phyloP scores from a whole-genome alignment of 2,797 vertebrate genomes.

The Mormyrus hasselquistii region DNA sequence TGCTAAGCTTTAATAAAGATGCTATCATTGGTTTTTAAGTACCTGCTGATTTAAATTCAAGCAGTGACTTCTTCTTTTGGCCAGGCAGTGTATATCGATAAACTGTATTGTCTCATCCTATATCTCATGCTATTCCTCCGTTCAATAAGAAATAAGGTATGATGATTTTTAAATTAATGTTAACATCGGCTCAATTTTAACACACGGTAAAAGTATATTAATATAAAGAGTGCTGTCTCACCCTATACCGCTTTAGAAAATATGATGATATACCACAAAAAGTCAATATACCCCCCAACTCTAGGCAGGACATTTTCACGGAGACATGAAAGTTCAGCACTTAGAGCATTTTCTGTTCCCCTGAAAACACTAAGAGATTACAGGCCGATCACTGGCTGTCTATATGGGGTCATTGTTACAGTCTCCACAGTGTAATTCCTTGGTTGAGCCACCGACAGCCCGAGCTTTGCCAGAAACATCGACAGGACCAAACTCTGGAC shows the following conservation, averaged over 20 bases:
- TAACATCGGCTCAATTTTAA: background rate
- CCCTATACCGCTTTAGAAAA: background rate
- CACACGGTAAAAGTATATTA: background rate
- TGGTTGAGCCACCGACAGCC: background rate
- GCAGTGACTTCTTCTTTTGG: background rate
- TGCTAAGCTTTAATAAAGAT: background rate
- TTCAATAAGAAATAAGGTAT: background rate
- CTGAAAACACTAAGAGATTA: background rate
- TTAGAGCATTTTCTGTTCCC: background rate
- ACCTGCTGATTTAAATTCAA: background rate
- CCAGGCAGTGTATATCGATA: background rate
- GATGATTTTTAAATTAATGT: background rate
- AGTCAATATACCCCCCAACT: background rate
- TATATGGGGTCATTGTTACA: background rate
- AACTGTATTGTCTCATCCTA: background rate
- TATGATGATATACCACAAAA: background rate
- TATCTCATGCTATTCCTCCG: background rate
- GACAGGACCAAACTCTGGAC: background rate
- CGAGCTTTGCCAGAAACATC: background rate
- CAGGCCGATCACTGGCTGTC: background rate
- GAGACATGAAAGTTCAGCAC: background rate
- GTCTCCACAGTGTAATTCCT: background rate
- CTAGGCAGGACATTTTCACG: background rate
- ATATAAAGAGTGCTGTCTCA: background rate
- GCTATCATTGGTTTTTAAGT: background rate